A percentile compares a stretch with the other conserved stretches of the same genome.
Evolutionary conservation across 1,140 invertebrate species (phyloP).

Genomic region (Cyrtorhinus lividipennis): DNA sequence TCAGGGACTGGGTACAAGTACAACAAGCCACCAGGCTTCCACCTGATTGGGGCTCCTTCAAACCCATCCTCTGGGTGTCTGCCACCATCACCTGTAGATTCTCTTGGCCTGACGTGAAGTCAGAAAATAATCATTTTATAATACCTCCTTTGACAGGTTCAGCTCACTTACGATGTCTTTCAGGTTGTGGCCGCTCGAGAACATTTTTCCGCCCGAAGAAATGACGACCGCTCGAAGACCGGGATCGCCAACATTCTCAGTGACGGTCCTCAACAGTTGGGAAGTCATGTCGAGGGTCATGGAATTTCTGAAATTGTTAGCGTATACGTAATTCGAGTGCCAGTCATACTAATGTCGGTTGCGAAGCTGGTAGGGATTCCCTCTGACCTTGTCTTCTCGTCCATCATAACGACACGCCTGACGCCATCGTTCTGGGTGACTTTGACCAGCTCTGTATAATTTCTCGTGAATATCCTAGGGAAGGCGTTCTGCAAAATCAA

Average conservation of each 20-base stretch:
- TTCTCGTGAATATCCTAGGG: background rate
- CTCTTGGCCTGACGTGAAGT: too few relatives aligned
- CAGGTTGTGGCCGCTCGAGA: background rate
- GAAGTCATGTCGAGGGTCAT: background rate
- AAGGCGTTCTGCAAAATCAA: background rate
- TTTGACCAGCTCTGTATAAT: background rate
- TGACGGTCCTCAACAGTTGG: background rate
- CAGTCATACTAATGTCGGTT: too few relatives aligned
- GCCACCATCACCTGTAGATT: too few relatives aligned
- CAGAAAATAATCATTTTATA: too few relatives aligned
- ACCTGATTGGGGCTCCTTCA: too few relatives aligned
- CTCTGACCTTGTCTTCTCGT: slow-evolving; percentile 11
- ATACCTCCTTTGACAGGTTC: too few relatives aligned
- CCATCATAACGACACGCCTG: slow-evolving; percentile 1
- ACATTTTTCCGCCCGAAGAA: background rate
- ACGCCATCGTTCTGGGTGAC: slow-evolving; percentile 2
- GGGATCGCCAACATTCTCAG: background rate
- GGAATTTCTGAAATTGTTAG: background rate
- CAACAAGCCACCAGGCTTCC: too few relatives aligned
- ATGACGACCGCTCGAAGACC: background rate
- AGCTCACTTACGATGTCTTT: background rate
- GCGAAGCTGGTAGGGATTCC: too few relatives aligned
- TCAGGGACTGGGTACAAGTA: too few relatives aligned
- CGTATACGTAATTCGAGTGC: too few relatives aligned
- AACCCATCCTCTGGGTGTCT: too few relatives aligned